phyloP scores from a whole-genome alignment of 1,140 invertebrate genomes.

The Bombus polaris region DNA sequence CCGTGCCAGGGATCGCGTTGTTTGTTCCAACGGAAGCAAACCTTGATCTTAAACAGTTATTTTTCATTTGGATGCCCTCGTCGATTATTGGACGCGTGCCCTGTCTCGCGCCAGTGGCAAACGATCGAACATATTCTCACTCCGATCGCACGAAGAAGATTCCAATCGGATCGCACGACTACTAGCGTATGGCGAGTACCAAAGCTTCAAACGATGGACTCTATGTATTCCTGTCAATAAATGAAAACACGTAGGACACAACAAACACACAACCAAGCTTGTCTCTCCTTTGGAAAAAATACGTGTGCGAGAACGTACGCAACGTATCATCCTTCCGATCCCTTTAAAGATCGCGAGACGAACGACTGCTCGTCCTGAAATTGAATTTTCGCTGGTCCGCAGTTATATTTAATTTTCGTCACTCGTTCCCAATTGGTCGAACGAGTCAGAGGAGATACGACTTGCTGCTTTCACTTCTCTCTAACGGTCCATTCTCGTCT shows the following conservation, averaged over 20 bases:
- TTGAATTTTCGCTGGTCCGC: slow-evolving; percentile 3
- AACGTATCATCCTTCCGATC: not conserved
- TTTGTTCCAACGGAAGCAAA: not conserved
- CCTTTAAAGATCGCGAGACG: not conserved
- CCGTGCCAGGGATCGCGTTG: not conserved
- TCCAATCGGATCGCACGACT: too few relatives aligned
- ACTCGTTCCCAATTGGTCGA: not conserved
- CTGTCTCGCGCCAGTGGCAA: too few relatives aligned
- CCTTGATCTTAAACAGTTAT: not conserved
- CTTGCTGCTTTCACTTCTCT: not conserved
- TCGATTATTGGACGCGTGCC: not conserved
- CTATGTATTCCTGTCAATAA: slow-evolving; percentile 19
- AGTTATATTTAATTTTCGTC: not conserved
- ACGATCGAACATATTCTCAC: not conserved
- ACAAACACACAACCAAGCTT: not conserved
- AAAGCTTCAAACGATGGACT: not conserved
- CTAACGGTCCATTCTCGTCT: slow-evolving; percentile 46
- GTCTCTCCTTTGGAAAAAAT: not conserved
- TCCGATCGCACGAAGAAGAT: not conserved
- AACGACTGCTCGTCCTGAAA: not conserved
- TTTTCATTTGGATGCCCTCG: not conserved
- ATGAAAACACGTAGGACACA: not conserved
- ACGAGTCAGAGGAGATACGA: slow-evolving; percentile 18
- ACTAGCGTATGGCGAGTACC: not conserved
- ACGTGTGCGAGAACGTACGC: not conserved